These are phyloP conservation scores for Podarcis lilfordi DNA, from an alignment of 2,797 vertebrate species.

Conservation along the genomic window DNA sequence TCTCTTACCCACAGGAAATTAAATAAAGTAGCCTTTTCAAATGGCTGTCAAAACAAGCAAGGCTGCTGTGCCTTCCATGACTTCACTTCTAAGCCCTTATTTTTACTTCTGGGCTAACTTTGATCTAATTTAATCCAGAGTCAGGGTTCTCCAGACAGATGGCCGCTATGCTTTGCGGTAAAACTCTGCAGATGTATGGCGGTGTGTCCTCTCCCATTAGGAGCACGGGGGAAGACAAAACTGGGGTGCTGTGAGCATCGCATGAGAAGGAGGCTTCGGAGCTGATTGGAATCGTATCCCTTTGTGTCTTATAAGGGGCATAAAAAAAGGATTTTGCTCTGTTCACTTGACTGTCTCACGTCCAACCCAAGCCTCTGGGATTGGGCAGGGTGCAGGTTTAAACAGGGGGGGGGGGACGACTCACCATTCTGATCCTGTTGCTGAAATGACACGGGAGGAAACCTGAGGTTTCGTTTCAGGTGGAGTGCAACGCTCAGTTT, in stretches of 20 bases:
- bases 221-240: background rate
- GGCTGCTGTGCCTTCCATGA: background rate
- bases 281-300: background rate
- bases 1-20: slow-evolving; percentile 26
- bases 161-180: background rate
- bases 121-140: fast-evolving
- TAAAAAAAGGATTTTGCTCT: background rate
- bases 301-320: background rate
- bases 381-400: background rate
- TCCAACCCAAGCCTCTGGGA: fast-evolving
- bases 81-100: slow-evolving; percentile 18
- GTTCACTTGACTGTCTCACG: no score
- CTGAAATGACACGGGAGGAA: background rate
- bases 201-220: fast-evolving
- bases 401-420: background rate
- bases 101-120: slow-evolving; percentile 35
- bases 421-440: background rate
- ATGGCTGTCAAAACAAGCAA: slow-evolving; percentile 15
- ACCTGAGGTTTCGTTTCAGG: background rate
- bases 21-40: slow-evolving; percentile 34
- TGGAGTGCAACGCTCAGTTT: background rate
- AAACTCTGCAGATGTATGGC: slow-evolving; percentile 15
- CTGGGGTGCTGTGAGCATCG: background rate
- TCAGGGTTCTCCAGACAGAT: slow-evolving; percentile 15
- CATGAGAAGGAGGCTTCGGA: background rate